Conservation (phyloP, 2,113 vertebrate genomes). For the Rhynchopsitta pachyrhyncha region DNA sequence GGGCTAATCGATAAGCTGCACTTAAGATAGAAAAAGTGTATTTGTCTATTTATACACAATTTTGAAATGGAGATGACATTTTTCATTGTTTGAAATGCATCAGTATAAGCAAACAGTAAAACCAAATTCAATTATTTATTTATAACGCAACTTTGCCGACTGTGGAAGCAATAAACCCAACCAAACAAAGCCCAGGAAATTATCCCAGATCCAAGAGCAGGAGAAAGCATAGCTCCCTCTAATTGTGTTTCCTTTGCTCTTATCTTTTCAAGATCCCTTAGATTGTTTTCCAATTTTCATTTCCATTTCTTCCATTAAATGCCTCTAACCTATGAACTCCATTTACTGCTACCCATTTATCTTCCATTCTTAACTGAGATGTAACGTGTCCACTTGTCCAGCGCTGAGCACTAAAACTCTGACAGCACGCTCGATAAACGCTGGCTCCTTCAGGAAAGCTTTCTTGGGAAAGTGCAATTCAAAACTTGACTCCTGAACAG, state of each 20-base stretch:
- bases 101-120: background rate
- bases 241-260: conserved; percentile 64
- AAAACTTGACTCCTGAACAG: background rate
- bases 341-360: conserved; percentile 57
- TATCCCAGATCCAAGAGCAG: conserved; percentile 1
- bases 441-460: background rate
- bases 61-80: background rate
- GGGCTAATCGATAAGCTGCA: background rate
- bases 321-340: conserved; percentile 60
- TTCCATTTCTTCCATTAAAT: conserved; percentile 73
- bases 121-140: conserved; percentile 37
- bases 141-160: conserved; percentile 27
- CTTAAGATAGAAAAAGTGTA: background rate
- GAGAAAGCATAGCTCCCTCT: conserved; percentile 11
- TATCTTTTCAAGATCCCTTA: conserved; percentile 63
- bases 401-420: background rate
- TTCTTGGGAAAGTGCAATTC: background rate
- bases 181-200: conserved; percentile 39
- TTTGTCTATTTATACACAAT: background rate
- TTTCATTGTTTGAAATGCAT: background rate
- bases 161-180: conserved; percentile 10
- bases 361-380: conserved; percentile 69
- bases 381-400: conserved; percentile 55
- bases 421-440: background rate
- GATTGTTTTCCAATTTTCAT: conserved; percentile 75